Conservation (phyloP, 2,797 vertebrate species). For the Sebastes dallii region DNA sequence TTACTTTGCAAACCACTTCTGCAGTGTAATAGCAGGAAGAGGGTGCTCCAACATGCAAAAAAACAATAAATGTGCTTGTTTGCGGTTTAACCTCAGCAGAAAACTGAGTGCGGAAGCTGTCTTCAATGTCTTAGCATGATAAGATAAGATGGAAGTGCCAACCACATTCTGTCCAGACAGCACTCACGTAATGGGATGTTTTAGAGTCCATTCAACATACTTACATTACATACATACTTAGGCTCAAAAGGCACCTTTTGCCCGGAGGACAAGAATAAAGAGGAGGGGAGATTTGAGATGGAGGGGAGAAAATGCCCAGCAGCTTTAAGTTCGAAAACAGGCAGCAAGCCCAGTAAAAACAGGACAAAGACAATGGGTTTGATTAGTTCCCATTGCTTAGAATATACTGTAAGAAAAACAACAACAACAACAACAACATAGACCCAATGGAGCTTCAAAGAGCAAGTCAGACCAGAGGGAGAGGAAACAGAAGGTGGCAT, state of each 20-base stretch:
- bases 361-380: background rate
- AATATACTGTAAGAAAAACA: background rate
- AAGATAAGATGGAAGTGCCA: background rate
- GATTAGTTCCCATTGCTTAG: background rate
- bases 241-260: background rate
- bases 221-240: background rate
- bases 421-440: background rate
- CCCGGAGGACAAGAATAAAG: background rate
- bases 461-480: background rate
- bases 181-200: background rate
- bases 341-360: background rate
- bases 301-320: background rate
- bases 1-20: background rate
- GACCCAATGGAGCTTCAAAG: conserved; percentile 3
- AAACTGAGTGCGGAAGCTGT: background rate
- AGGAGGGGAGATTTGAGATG: background rate
- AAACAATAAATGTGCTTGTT: background rate
- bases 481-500: background rate
- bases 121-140: background rate
- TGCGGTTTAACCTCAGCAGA: background rate
- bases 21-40: background rate
- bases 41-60: background rate
- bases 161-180: background rate
- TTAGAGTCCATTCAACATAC: background rate
- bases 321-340: background rate